Conservation (phyloP, 1,140 invertebrate species). For the Coenobita brevimanus region DNA sequence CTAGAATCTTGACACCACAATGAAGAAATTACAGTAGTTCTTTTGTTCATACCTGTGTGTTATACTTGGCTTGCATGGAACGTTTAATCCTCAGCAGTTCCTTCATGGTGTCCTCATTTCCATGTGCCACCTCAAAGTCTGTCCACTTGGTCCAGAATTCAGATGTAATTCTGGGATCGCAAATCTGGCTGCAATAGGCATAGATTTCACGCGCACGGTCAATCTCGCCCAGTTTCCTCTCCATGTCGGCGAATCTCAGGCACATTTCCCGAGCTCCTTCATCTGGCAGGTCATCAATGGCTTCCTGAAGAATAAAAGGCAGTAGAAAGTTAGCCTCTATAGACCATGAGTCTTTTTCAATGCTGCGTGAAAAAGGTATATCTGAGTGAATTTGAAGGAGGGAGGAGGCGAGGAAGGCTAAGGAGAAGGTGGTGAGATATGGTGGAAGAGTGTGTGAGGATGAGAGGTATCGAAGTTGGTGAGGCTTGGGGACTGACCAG, state of each 20-base stretch:
- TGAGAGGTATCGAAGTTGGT: too few species aligned
- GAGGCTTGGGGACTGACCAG: too few species aligned
- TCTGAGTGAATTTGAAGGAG: too few species aligned
- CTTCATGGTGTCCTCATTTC: slow-evolving; percentile 99
- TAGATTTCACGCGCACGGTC: slow-evolving; percentile 98
- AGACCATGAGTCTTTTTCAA: too few species aligned
- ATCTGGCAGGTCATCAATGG: slow-evolving; percentile 94
- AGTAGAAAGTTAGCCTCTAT: neutral
- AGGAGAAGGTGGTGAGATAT: too few species aligned
- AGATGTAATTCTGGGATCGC: slow-evolving; percentile 94
- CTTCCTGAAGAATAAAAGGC: slow-evolving; percentile 78
- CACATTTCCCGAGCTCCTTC: slow-evolving; percentile 97
- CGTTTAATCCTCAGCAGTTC: slow-evolving; percentile 99
- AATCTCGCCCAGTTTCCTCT: slow-evolving; percentile 98
- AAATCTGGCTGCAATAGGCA: slow-evolving; percentile 98
- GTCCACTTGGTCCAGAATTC: slow-evolving; percentile 99
- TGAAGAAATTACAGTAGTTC: too few species aligned
- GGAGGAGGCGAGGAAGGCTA: too few species aligned
- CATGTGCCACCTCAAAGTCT: slow-evolving; percentile 98
- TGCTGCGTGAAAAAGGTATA: too few species aligned
- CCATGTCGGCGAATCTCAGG: slow-evolving; percentile 96
- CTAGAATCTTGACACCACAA: too few species aligned
- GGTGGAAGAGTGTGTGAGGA: too few species aligned
- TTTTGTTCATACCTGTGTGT: slow-evolving; percentile 83
- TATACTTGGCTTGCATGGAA: slow-evolving; percentile 97